Percentiles rank a stretch among this genome's conserved stretches.
Evolutionary conservation across 2,113 vertebrate species (phyloP).

Genomic region (Rhineura floridana): DNA sequence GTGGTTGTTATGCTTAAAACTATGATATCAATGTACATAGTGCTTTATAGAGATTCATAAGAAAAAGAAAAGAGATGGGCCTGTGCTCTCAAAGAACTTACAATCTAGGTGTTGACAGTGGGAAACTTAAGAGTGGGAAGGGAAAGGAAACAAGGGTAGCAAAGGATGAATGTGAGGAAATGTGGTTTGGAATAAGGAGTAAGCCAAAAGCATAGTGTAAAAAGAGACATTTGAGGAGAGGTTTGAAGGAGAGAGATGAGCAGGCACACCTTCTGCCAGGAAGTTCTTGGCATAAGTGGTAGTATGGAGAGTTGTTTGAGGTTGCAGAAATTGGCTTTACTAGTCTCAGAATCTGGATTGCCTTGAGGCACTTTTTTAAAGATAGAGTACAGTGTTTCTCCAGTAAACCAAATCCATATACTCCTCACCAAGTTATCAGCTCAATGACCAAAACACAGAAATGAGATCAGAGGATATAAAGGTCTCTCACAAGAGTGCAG

Average conservation of each 20-base stretch:
- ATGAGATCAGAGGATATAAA: not conserved
- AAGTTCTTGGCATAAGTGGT: not conserved
- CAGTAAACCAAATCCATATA: not conserved
- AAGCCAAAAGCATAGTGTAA: not conserved
- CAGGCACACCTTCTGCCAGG: not conserved
- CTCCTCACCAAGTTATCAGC: conserved; percentile 1
- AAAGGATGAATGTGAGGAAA: not conserved
- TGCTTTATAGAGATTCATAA: not conserved
- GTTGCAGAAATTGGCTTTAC: not conserved
- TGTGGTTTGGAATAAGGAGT: not conserved
- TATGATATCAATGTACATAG: not conserved
- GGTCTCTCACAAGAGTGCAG: not conserved
- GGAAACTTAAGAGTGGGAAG: not conserved
- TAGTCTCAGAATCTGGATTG: not conserved
- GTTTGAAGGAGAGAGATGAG: not conserved
- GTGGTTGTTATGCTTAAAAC: not conserved
- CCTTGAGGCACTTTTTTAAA: not conserved
- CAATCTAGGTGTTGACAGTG: not conserved
- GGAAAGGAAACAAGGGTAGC: not conserved
- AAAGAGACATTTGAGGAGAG: not conserved
- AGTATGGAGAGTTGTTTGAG: not conserved
- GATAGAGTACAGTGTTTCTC: not conserved
- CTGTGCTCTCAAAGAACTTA: not conserved
- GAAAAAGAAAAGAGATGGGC: not conserved
- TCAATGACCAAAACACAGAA: conserved; percentile 38